Percentiles rank a stretch among this genome's conserved stretches.
These are phyloP conservation scores for Tupiocoris notatus DNA, from an alignment of 2,888 invertebrate genomes.

Conservation along the genomic window DNA sequence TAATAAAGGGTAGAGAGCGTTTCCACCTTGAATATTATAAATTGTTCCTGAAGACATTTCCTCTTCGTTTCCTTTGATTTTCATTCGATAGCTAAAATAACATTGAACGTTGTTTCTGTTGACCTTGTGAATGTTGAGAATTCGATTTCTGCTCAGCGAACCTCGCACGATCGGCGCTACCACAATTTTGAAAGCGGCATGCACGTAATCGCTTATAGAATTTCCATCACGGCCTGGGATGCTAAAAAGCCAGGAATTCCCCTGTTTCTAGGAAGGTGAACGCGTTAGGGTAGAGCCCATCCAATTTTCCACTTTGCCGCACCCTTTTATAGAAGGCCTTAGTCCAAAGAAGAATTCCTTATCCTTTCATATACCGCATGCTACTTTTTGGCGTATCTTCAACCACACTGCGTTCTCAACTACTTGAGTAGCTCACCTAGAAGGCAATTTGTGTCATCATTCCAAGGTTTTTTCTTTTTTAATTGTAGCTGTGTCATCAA, in stretches of 20 bases:
- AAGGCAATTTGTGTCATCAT: background rate
- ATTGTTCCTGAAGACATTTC: no score
- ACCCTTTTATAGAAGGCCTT: background rate
- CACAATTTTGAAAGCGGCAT: no score
- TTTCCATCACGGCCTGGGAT: background rate
- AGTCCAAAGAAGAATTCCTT: background rate
- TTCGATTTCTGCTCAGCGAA: no score
- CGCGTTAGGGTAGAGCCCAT: background rate
- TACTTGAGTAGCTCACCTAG: background rate
- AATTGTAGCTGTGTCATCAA: no score
- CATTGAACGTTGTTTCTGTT: no score
- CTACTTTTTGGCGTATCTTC: background rate
- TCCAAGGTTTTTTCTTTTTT: no score
- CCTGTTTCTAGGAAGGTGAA: background rate
- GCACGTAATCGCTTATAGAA: background rate
- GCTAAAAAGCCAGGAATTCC: background rate
- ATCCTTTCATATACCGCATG: background rate
- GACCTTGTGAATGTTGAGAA: no score
- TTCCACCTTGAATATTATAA: no score
- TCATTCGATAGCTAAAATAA: no score
- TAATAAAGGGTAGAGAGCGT: no score
- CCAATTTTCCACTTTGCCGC: background rate
- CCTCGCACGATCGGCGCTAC: no score
- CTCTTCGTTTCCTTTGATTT: no score
- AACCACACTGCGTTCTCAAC: background rate